Conservation (phyloP, 1,140 invertebrate species). For the Linepithema humile region DNA sequence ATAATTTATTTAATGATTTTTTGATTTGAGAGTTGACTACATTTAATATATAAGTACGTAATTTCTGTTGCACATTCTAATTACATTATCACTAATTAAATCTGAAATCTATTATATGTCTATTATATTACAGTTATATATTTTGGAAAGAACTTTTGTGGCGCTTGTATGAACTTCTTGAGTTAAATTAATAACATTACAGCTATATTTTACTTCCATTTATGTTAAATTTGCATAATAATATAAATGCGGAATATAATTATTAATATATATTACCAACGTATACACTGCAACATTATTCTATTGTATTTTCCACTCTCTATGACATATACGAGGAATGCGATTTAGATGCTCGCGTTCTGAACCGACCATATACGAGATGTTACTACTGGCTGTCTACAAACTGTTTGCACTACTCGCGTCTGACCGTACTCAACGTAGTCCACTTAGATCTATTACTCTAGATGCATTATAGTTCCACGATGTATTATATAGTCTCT, state of each 20-base stretch:
- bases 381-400: neutral
- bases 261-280: neutral
- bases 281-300: neutral
- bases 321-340: neutral
- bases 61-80: neutral
- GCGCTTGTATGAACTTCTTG: too few relatives aligned
- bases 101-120: neutral
- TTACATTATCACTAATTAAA: neutral
- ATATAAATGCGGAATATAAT: neutral
- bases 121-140: neutral
- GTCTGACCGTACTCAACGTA: neutral
- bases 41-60: too few relatives aligned
- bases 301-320: neutral
- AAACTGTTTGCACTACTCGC: slow-evolving; percentile 27
- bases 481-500: neutral
- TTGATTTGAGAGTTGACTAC: too few relatives aligned
- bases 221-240: neutral
- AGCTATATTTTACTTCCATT: neutral
- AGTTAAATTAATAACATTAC: too few relatives aligned
- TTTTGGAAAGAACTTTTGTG: too few relatives aligned
- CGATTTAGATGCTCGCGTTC: neutral
- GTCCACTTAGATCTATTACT: slow-evolving; percentile 2
- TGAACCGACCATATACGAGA: neutral
- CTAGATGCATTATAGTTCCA: neutral
- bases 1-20: too few relatives aligned